Conservation (phyloP, 2,113 vertebrate species). For the Vulpes ferrilata region DNA sequence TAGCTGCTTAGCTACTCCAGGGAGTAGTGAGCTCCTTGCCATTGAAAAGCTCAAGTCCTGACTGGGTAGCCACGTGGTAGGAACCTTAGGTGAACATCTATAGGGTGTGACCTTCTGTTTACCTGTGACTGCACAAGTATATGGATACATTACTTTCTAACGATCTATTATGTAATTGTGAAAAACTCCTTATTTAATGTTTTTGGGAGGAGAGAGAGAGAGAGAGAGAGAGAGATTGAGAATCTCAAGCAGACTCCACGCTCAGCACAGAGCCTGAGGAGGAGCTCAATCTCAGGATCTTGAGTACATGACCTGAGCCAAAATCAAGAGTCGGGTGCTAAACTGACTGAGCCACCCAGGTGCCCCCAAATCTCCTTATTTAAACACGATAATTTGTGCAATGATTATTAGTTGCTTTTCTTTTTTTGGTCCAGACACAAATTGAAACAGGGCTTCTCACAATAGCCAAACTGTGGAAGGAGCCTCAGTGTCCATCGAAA, state of each 20-base stretch:
- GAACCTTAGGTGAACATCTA: not conserved
- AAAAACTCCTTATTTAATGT: not conserved
- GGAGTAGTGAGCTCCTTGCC: not conserved
- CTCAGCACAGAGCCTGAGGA: no score
- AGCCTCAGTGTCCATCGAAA: no score
- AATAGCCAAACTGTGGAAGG: no score
- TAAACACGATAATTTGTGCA: not conserved
- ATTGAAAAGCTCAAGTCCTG: not conserved
- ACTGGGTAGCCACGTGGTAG: not conserved
- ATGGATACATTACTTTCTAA: not conserved
- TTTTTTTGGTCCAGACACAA: constrained; percentile 32
- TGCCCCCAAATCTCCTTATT: not conserved
- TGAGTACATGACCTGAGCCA: no score
- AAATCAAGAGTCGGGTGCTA: no score
- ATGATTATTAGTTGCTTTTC: not conserved
- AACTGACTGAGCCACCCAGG: no score
- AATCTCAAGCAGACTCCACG: no score
- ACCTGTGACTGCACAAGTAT: not conserved
- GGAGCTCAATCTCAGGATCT: no score
- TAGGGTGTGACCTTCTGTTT: not conserved
- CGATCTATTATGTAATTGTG: not conserved
- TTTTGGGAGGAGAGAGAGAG: no score
- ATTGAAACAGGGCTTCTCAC: constrained; percentile 57
- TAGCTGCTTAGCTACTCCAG: not conserved
- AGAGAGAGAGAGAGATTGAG: no score